Evolutionary conservation across 2,797 vertebrate genomes (phyloP).

Genomic region (Mus minutoides): DNA sequence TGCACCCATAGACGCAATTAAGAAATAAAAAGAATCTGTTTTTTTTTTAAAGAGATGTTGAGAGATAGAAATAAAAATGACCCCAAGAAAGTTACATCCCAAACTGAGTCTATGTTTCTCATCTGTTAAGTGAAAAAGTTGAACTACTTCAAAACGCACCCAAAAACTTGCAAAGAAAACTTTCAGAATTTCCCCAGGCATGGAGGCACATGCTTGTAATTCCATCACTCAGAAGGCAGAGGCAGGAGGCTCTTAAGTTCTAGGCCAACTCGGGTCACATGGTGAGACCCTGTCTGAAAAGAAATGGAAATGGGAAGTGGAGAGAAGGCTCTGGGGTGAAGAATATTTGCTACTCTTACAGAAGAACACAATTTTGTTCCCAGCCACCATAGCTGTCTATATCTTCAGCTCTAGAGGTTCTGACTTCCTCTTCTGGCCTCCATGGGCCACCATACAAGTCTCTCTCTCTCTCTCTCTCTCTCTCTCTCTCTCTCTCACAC

Average conservation of each 20-base stretch:
- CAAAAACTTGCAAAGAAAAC: slow-evolving; percentile 42
- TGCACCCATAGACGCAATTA: neutral
- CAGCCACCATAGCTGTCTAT: too few species aligned
- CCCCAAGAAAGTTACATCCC: neutral
- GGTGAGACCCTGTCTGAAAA: neutral
- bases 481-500: too few species aligned
- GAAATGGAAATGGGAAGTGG: neutral
- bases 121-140: slow-evolving; percentile 18
- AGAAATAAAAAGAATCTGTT: neutral
- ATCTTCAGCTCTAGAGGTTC: neutral
- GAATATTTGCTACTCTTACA: neutral
- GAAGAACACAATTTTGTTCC: neutral
- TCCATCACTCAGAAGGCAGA: neutral
- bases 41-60: neutral
- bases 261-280: neutral
- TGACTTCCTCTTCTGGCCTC: neutral
- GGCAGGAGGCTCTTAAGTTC: neutral
- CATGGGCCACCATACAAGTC: neutral
- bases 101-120: neutral
- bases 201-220: neutral
- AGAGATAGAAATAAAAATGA: slow-evolving; percentile 31
- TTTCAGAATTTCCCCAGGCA: neutral
- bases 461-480: too few species aligned
- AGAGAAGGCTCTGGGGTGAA: neutral
- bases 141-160: slow-evolving; percentile 25